phyloP scores from a whole-genome alignment of 1,140 invertebrate genomes.

The Aethina tumida region DNA sequence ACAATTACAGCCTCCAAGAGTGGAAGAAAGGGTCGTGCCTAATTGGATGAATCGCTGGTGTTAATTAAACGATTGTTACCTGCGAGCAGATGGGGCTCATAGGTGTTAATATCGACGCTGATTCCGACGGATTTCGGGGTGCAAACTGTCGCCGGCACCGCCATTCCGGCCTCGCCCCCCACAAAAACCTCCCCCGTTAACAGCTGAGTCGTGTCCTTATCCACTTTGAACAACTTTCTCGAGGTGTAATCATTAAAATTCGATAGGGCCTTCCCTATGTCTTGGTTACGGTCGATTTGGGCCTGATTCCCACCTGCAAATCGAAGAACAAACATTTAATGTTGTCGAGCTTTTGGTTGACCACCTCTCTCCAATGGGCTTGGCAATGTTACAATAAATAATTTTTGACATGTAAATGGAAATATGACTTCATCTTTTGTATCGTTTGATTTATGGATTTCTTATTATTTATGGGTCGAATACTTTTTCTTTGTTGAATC shows the following conservation, averaged over 20 bases:
- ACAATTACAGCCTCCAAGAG: too few species aligned
- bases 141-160: conserved; percentile 84
- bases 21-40: too few species aligned
- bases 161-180: conserved; percentile 81
- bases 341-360: too few species aligned
- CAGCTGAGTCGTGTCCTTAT: conserved; percentile 83
- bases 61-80: conserved; percentile 46
- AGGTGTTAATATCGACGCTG: conserved; percentile 82
- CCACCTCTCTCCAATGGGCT: too few species aligned
- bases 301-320: conserved; percentile 62
- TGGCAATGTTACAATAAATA: too few species aligned
- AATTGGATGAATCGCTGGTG: too few species aligned
- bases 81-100: conserved; percentile 87
- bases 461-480: too few species aligned
- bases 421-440: too few species aligned
- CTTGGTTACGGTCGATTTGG: conserved; percentile 66
- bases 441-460: too few species aligned
- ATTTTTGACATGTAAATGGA: too few species aligned
- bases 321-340: too few species aligned
- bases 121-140: conserved; percentile 84
- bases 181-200: conserved; percentile 77
- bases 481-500: too few species aligned
- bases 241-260: conserved; percentile 86
- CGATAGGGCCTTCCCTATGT: conserved; percentile 74
- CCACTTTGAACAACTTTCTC: conserved; percentile 68